phyloP scores from a whole-genome alignment of 1,140 invertebrate species.

The Mercenaria mercenaria region DNA sequence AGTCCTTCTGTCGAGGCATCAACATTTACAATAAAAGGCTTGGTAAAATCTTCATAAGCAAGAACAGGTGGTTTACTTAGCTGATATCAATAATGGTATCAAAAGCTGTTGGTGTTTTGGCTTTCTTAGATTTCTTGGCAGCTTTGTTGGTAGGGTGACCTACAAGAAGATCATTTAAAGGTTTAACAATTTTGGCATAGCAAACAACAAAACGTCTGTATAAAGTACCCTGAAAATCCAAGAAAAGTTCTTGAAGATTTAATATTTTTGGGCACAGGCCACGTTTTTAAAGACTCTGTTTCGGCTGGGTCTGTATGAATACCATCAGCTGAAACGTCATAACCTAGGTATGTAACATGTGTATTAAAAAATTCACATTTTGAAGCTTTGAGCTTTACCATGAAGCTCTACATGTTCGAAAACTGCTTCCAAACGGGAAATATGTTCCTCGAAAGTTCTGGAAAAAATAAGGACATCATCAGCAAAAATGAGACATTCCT shows the following conservation, averaged over 20 bases:
- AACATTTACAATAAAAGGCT: constrained; percentile 63
- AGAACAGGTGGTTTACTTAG: not conserved
- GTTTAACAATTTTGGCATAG: constrained; percentile 1
- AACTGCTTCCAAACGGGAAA: not conserved
- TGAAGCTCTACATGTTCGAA: not conserved
- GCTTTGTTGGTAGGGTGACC: not conserved
- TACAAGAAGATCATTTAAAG: not conserved
- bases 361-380: constrained; percentile 34
- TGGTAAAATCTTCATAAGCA: not conserved
- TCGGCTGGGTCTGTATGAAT: constrained; percentile 11
- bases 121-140: not conserved
- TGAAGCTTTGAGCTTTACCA: not conserved
- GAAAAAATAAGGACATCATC: constrained; percentile 26
- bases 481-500: not conserved
- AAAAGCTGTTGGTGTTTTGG: not conserved
- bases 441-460: not conserved
- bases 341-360: not conserved
- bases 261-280: not conserved
- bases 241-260: not conserved
- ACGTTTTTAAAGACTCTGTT: not conserved
- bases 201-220: not conserved
- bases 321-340: not conserved
- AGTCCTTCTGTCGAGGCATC: constrained; percentile 70
- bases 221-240: constrained; percentile 8
- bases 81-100: not conserved